These are phyloP conservation scores for Scomber japonicus DNA, from an alignment of 2,113 vertebrate species.

Conservation along the genomic window DNA sequence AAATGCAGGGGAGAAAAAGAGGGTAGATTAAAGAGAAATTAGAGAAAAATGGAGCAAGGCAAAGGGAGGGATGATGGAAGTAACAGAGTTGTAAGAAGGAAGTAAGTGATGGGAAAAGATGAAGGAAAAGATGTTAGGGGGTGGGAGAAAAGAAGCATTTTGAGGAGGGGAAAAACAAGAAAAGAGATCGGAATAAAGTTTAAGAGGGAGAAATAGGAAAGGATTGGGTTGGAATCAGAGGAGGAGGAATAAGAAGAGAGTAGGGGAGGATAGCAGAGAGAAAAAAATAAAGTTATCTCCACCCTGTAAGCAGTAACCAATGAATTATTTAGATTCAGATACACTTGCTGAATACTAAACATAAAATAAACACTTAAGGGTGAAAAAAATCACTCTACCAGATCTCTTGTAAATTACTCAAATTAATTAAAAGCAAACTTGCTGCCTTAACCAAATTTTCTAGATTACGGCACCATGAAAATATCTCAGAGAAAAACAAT, in stretches of 20 bases:
- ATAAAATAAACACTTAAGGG: constrained; percentile 80
- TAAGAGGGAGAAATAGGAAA: constrained; percentile 18
- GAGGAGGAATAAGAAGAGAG: constrained; percentile 49
- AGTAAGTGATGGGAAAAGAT: constrained; percentile 14
- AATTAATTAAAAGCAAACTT: constrained; percentile 76
- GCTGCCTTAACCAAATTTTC: constrained; percentile 63
- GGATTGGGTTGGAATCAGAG: constrained; percentile 25
- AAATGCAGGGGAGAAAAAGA: constrained; percentile 17
- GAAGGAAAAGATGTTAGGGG: constrained; percentile 2
- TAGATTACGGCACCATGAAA: constrained; percentile 55
- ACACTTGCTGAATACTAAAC: constrained; percentile 78
- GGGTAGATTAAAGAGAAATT: constrained; percentile 12
- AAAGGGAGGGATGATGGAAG: background rate
- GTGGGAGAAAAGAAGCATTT: background rate
- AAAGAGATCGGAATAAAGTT: constrained; percentile 18
- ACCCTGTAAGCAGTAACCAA: constrained; percentile 70
- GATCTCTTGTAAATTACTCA: constrained; percentile 63
- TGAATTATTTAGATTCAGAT: constrained; percentile 75
- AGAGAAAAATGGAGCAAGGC: background rate
- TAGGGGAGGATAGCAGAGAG: constrained; percentile 56
- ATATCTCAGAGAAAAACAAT: constrained; percentile 56
- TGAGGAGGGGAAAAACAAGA: background rate
- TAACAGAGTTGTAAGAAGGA: constrained; percentile 3
- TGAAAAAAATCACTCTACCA: constrained; percentile 79
- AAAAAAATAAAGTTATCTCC: constrained; percentile 76